Base-by-base conservation (phyloP, 1,140 invertebrate species). In the Akabosia matsudoensis region DNA sequence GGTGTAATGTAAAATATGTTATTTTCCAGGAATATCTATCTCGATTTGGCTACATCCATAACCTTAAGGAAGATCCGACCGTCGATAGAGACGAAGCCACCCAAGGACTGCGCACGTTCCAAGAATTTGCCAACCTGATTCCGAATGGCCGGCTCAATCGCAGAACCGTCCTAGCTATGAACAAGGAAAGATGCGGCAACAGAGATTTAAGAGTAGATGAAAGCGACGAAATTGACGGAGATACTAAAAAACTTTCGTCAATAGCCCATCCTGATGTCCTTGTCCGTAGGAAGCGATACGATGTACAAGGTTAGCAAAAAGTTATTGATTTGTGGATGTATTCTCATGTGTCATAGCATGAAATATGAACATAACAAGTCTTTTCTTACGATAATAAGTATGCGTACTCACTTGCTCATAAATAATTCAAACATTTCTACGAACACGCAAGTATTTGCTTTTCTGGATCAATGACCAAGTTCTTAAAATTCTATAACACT, bases 21-120 rank as follows among this genome's bases (percentile, higher is more conserved):
- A 67, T 67, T 67, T 34, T 22, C 1, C 70, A 72, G 70, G 37
- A 34, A 45, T 72, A 72, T 72, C 33, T 72, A 4, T 72, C 70
- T 24, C 33, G 37, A 13, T 72, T 72, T 28, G 70, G 70, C 3
- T 72, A 72, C 37, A 45, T 72, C 24, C 70, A 72, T 28, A 51
- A 72, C 26, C 70, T 72, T 45, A 1, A 26, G 3, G 37, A 34
- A 34, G 70, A 72, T 22, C 26, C 70, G 24, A 22, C 33, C 1
- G 70, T 72, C 2, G 33, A 72, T 45, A 22, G 14, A 4, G 37
- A 34, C 10, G 70, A 72, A 28, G 33, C 34, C 4, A 3, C 16
- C 7, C 7, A 72, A 72, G 70, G 33, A 34, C 16, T 72, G 2
- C 33, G 37, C 10, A 34, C 34, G 26, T 72, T 72, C 37, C 70